Evolutionary conservation across 2,113 vertebrate genomes (phyloP).

Genomic region (Marmota flaviventris): DNA sequence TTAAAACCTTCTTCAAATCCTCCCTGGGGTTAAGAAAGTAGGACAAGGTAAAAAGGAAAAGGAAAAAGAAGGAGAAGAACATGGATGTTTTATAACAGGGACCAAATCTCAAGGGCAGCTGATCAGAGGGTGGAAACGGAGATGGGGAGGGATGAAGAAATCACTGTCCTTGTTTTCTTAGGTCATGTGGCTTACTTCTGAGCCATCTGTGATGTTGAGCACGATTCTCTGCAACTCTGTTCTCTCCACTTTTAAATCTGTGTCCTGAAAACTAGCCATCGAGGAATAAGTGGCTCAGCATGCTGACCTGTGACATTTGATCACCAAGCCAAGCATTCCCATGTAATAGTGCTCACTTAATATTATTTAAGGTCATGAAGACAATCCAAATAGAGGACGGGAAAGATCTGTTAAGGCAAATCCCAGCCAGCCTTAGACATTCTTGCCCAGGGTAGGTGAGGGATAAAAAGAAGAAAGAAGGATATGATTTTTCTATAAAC

Average conservation of each 20-base stretch:
- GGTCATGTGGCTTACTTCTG: background rate
- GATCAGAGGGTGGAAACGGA: background rate
- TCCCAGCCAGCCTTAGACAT: background rate
- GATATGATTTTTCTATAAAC: slow-evolving; percentile 7
- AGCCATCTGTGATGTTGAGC: background rate
- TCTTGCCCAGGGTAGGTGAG: background rate
- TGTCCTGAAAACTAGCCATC: background rate
- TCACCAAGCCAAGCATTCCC: background rate
- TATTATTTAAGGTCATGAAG: slow-evolving; percentile 39
- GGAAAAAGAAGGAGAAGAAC: background rate
- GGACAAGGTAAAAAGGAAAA: slow-evolving; percentile 60
- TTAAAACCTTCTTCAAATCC: slow-evolving; percentile 66
- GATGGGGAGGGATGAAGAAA: background rate
- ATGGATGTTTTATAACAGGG: slow-evolving; percentile 58
- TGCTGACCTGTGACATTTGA: background rate
- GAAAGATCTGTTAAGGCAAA: slow-evolving; percentile 12
- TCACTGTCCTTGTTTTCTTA: background rate
- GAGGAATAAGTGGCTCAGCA: background rate
- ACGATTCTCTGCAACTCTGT: background rate
- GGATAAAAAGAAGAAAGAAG: background rate
- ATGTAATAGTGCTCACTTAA: background rate
- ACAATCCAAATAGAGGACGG: background rate
- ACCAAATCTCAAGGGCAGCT: background rate
- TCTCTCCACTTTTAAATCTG: background rate
- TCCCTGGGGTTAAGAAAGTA: slow-evolving; percentile 82